Base-by-base conservation (phyloP, 2,113 vertebrate species). In the Xiphorhynchus elegans region DNA sequence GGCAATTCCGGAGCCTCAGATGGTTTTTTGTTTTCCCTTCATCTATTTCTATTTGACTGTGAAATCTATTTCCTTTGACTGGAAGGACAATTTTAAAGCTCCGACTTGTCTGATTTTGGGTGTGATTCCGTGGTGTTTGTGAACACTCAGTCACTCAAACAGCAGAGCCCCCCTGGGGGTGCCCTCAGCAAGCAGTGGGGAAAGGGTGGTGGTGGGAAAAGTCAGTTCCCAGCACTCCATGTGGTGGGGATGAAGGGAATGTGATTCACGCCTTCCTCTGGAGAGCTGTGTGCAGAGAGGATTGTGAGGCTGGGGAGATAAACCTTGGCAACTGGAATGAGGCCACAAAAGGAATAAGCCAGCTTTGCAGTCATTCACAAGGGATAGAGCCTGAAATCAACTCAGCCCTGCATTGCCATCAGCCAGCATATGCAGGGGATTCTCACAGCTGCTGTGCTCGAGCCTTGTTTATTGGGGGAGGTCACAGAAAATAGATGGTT, bases 401-500 rank as follows among this genome's bases (percentile, higher is more conserved):
- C 88, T 73, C 85, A 29, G 76, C 46, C 59, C 82, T 88, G 95
- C 25, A 42, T 74, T 29, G 31, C 90, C 95, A 76, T 58, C 94
- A 91, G 31, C 88, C 92, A 86, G 68, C 94, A 94, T 88, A 67
- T 90, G 94, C 85, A 74, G 83, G 90, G 88, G 83, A 92, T 95
- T 86, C 95, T 91, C 92, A 37, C 92, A 96, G 96, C 95, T 90
- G 94, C 93, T 86, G 60, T 35, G 72, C 76, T 95, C 73, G 25
- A 95, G 91, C 80, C 80, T 90, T 92, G 86, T 86, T 95, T 92
- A 5, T 87, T 75, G 85, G 47, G 39, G 84, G 84, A 90, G 92
- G 95, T 93, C 90, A 88, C 85, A 70, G 90, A 75, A 95, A 96
- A 95, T 92, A 91, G 90, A 88, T 90, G 87, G 84, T 80, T 97